Conservation (phyloP, 1,140 invertebrate species). For the Brachionus koreanus region DNA sequence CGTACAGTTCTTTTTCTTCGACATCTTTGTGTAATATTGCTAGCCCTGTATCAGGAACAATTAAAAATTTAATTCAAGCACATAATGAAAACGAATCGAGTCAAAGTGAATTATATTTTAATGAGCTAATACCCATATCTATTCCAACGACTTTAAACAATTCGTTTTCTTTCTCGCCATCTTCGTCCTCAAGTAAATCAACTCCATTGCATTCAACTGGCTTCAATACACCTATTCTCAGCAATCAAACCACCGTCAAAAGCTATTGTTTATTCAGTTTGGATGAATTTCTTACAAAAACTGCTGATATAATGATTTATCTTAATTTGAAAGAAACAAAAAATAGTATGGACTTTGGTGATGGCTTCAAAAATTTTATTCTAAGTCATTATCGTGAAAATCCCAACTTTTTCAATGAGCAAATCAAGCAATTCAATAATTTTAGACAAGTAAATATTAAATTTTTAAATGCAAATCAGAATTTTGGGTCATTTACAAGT, state of each 20-base stretch:
- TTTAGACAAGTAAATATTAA: constrained; percentile 67
- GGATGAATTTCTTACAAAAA: constrained; percentile 18
- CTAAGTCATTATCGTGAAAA: constrained; percentile 90
- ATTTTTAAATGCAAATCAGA: no score
- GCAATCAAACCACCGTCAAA: neutral
- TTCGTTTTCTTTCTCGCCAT: constrained; percentile 20
- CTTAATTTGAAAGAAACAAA: constrained; percentile 19
- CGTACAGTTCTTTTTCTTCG: neutral
- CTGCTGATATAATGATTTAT: constrained; percentile 37
- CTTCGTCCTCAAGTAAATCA: neutral
- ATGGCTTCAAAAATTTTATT: constrained; percentile 73
- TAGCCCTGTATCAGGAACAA: neutral
- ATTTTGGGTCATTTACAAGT: no score
- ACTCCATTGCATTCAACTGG: constrained; percentile 48
- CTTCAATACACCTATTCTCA: neutral
- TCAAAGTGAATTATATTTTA: neutral
- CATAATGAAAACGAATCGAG: neutral
- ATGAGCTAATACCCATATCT: neutral
- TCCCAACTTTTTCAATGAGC: constrained; percentile 73
- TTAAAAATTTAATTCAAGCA: neutral
- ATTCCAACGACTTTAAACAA: neutral
- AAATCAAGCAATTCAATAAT: constrained; percentile 81
- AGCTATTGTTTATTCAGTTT: neutral
- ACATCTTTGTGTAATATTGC: neutral
- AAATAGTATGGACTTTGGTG: constrained; percentile 42